Base-by-base conservation (phyloP, 2,797 vertebrate genomes). In the Betta splendens region DNA sequence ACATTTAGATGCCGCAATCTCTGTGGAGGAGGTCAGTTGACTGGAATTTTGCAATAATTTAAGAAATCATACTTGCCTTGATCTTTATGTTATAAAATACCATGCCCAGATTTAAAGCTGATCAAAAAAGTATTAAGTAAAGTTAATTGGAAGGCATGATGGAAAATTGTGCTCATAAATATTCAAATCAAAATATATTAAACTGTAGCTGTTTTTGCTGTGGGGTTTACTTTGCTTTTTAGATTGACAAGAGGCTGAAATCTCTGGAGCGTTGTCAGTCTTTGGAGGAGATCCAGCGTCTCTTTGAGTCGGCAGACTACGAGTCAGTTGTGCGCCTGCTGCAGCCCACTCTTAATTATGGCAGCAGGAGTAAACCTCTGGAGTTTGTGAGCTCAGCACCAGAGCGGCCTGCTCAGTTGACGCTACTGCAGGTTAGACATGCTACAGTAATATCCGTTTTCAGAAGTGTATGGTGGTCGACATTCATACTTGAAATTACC, bases 181-280 rank as follows among this genome's bases (percentile, higher is more conserved):
- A 1, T 49, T 9, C 2, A 38, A 18, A 23, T 32, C 0, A 7
- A 8, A 35, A 53, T 11, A 26, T n/a, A n/a, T n/a, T 8, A 4
- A 28, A 15, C 17, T 51, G 2, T 44, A 20, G 29, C 3, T 55
- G 26, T 12, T 58, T 29, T 60, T 38, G 40, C 18, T 25, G 16
- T 45, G 18, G 26, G 7, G 39, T 52, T 75, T 3, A 59, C 47
- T 31, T 28, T 21, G 5, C 3, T 60, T 47, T 33, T 10, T 88
- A 99, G 98, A 96, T 99, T 69, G 95, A 98, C 68, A 98, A 98
- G 89, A 95, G 95, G 84, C 85, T 99, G 45, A 98, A 97, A 79
- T 97, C 96, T 12, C 88, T 99, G 82, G 97, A 99, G 84, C 93
- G 98, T 3, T 99, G 98, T 87, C 98, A 99, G 87, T 98, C 97